Base-by-base conservation (phyloP, 2,888 invertebrate genomes). In the Pasiphila rectangulata region DNA sequence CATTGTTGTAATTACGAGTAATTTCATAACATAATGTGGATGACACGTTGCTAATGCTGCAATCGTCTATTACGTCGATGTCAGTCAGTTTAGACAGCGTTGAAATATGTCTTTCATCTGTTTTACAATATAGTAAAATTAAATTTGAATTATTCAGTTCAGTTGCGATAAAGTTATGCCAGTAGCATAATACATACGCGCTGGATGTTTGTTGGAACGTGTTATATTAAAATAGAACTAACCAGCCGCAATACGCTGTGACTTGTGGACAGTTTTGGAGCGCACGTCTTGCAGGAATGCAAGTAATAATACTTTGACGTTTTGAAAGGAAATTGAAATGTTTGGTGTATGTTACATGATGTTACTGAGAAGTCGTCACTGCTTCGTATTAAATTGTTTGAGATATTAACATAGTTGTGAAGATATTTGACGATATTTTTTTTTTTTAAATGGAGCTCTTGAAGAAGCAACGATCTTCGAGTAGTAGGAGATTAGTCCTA, bases 141-240 rank as follows among this genome's bases (percentile, higher is more conserved):
- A 27, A 13, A 13, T 7, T 24, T 19, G 7, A n/a, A 16, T 27
- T 7, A 38, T 20, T 38, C 27, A 16, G 27, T 19, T 23, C 23
- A 15, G 36, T 19, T 19, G 32, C 27, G 17, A 13, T 19, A 15
- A 27, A 27, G 38, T 9, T 32, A 19, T 21, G 15, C 15, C 10
- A 23, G 47, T 36, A 24, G 13, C 30, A 30, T 25, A 23, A 30
- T 51, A 50, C 43, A 44, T 32, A 51, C 54, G 58, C 56, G 48
- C 29, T 39, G 40, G 35, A 62, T 38, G 55, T 46, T 49, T 59
- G 59, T 43, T 50, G 53, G 56, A 46, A 43, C 48, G 47, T 51
- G 38, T 40, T 24, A 49, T 49, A 50, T 56, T 58, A 54, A 63
- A 64, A 69, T 67, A 69, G 62, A 61, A 62, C 69, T 69, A 68